These are phyloP conservation scores for Salvelinus sp. DNA, from an alignment of 2,113 vertebrate genomes.

Conservation along the genomic window DNA sequence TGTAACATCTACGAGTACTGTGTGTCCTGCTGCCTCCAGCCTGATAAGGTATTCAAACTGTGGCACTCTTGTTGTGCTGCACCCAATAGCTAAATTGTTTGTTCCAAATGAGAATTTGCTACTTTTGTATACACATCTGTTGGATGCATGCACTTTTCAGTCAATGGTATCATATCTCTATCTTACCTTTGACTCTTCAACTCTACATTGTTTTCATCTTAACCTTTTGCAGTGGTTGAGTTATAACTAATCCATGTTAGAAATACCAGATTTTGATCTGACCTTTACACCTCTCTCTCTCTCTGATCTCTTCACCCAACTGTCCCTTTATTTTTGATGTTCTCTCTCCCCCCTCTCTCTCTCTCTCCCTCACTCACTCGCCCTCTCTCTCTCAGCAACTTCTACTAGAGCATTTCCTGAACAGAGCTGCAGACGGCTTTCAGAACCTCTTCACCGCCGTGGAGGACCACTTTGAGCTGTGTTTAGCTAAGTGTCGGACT, in stretches of 20 bases:
- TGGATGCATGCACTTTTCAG: too few relatives aligned
- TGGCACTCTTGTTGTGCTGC: background rate
- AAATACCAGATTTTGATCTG: background rate
- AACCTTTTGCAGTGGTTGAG: too few relatives aligned
- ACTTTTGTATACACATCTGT: too few relatives aligned
- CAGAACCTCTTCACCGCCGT: constrained; percentile 97
- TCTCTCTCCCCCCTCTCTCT: constrained; percentile 5
- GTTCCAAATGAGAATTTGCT: too few relatives aligned
- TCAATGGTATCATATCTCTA: too few relatives aligned
- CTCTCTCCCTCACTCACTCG: background rate
- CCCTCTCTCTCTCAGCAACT: constrained; percentile 79
- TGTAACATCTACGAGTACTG: constrained; percentile 92
- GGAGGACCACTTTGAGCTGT: constrained; percentile 95
- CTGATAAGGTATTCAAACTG: constrained; percentile 82
- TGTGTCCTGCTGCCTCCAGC: constrained; percentile 95
- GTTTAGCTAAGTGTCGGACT: constrained; percentile 94
- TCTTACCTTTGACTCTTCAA: too few relatives aligned
- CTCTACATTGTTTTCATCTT: too few relatives aligned
- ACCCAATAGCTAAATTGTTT: too few relatives aligned
- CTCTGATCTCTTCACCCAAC: constrained; percentile 7
- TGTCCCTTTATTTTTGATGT: background rate
- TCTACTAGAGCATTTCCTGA: constrained; percentile 91
- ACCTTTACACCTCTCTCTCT: background rate
- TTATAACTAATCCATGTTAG: background rate
- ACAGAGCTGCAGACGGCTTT: constrained; percentile 89